Percentiles rank a stretch among this genome's conserved stretches.
Evolutionary conservation across 2,113 vertebrate species (phyloP).

Genomic region (Psettodes erumei): DNA sequence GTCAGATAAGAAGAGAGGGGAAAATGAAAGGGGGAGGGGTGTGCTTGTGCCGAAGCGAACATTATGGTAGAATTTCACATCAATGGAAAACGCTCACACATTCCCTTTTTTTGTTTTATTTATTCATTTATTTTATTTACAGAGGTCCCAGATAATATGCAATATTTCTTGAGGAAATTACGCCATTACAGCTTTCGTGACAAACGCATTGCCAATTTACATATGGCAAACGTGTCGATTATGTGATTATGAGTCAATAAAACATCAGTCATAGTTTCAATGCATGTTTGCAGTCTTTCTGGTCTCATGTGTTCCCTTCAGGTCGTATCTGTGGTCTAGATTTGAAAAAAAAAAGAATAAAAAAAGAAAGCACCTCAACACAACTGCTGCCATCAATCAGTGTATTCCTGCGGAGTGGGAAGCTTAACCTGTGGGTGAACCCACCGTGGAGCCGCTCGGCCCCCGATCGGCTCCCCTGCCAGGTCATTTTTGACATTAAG

Average conservation of each 20-base stretch:
- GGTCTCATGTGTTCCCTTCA: neutral
- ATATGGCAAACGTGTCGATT: neutral
- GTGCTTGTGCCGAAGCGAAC: conserved; percentile 15
- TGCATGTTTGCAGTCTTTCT: neutral
- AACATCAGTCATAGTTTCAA: neutral
- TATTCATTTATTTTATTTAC: neutral
- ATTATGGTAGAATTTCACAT: conserved; percentile 16
- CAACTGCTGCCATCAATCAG: conserved; percentile 55
- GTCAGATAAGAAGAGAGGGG: conserved; percentile 54
- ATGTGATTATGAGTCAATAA: neutral
- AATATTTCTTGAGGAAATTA: neutral
- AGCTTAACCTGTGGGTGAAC: conserved; percentile 63
- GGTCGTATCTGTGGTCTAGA: conserved; percentile 17
- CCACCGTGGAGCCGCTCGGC: conserved; percentile 27
- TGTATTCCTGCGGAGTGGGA: conserved; percentile 34
- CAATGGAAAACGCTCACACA: neutral
- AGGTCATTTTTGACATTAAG: conserved; percentile 37
- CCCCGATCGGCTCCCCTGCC: conserved; percentile 21
- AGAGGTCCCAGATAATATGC: neutral
- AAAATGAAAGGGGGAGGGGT: conserved; percentile 38
- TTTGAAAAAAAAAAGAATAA: conserved; percentile 58
- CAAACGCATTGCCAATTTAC: neutral
- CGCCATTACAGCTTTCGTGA: neutral
- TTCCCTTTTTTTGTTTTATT: neutral
- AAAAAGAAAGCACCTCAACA: conserved; percentile 46